Base-by-base conservation (phyloP, 2,888 invertebrate genomes). In the Furcula furcula region DNA sequence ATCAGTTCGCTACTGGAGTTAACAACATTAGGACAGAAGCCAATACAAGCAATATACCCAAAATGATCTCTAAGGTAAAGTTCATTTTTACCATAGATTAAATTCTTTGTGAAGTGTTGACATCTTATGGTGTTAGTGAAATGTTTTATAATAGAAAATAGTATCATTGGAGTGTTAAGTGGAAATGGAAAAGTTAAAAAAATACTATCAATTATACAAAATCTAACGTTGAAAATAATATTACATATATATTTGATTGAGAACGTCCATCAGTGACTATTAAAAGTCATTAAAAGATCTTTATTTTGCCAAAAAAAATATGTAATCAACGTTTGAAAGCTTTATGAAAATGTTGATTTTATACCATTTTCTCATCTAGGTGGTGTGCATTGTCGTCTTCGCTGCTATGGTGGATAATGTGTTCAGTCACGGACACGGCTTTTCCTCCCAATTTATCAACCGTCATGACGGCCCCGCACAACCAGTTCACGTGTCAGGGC, bases 21-120 rank as follows among this genome's bases (percentile, higher is more conserved):
- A 62, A 70, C 34, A 42, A 52, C 52, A 66, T 61, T 69, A 67
- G 51, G 49, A 68, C 48, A 53, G 48, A 49, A 64, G 56, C 40
- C 46, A 62, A 60, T 35, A 41, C 11, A 55, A 43, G 29, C 41
- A 74, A 34, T 38, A 40, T 11, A 23, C 7, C 12, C 22, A 40
- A 68, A 69, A 86, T 87, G 86, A 66, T 76, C 55, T 72, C 70
- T 34, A 83, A 85, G 86, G 86, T 85, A 79, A 56, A 34, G 20
- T 29, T 32, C 14, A 32, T 16, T 13, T 19, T 26, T 26, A 4
- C 22, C 10, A 10, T 21, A 10, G 5, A n/a, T n/a, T 9, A 1
- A 21, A n/a, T 10, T 2, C 10, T 21, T 9, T 10, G 10, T 21
- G 21, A 21, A 21, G 21, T 21, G 10, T 20, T 20, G 7, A n/a